Percentiles rank a stretch among this genome's conserved stretches.
phyloP scores from a whole-genome alignment of 2,113 vertebrate species.

The Cyanocitta stelleri region DNA sequence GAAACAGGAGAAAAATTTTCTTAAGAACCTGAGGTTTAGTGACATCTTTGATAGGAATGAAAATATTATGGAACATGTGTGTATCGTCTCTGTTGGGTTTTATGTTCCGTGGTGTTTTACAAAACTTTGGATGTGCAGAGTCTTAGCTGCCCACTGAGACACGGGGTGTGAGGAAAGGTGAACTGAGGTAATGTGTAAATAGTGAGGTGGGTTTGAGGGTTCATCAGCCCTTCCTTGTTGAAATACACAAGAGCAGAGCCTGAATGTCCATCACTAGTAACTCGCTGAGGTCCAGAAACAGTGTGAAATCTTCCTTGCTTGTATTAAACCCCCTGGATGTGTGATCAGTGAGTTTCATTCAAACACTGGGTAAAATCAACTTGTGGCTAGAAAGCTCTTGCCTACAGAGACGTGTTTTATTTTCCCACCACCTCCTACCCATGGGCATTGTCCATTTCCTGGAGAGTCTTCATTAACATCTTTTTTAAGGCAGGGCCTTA shows the following conservation, averaged over 20 bases:
- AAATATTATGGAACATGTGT: background rate
- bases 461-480: background rate
- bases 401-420: background rate
- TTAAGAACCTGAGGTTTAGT: background rate
- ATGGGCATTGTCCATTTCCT: rapidly evolving
- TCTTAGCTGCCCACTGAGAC: background rate
- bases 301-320: background rate
- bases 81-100: background rate
- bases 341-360: background rate
- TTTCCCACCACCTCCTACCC: background rate
- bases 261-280: background rate
- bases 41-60: background rate
- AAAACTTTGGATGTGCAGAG: background rate
- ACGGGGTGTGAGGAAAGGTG: rapidly evolving
- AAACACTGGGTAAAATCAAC: background rate
- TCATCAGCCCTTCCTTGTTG: background rate
- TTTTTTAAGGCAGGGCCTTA: background rate
- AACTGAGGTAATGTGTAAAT: background rate
- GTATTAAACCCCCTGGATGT: background rate
- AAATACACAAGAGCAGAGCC: background rate
- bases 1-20: background rate
- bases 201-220: background rate
- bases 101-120: background rate
- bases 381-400: background rate
- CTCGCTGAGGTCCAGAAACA: background rate